Conservation (phyloP, 2,888 invertebrate species). For the Raillietiella orientalis region DNA sequence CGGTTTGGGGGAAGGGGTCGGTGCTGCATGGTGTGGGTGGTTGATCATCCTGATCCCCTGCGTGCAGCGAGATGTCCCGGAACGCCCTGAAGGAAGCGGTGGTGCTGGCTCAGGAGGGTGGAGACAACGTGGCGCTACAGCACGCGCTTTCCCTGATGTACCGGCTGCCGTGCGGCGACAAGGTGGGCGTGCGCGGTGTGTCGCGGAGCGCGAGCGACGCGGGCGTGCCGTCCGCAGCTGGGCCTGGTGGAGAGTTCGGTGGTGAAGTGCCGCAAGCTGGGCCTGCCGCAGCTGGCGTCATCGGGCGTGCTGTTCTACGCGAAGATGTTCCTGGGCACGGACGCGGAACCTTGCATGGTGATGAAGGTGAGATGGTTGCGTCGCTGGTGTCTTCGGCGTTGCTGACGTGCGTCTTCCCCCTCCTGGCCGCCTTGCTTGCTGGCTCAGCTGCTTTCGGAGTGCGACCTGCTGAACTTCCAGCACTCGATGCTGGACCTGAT, state of each 20-base stretch:
- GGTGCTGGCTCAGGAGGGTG: conserved; percentile 53
- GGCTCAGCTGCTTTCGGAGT: conserved; percentile 42
- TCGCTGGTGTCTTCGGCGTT: conserved; percentile 3
- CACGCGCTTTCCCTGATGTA: conserved; percentile 53
- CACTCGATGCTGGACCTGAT: conserved; percentile 48
- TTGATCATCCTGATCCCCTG: conserved; percentile 4
- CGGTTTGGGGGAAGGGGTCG: too few relatives aligned
- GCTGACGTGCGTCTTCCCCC: conserved; percentile 2
- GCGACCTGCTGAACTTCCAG: conserved; percentile 53
- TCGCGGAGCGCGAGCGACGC: too few relatives aligned
- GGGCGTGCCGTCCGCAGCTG: neutral
- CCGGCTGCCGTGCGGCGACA: conserved; percentile 10
- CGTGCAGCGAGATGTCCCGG: conserved; percentile 32
- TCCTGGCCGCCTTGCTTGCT: conserved; percentile 12
- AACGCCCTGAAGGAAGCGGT: conserved; percentile 57
- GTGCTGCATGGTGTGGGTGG: too few relatives aligned
- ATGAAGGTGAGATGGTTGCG: conserved; percentile 20
- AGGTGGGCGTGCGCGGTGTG: too few relatives aligned
- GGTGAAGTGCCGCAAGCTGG: conserved; percentile 28
- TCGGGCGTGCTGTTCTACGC: conserved; percentile 40
- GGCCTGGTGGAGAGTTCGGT: conserved; percentile 28
- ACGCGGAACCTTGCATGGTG: conserved; percentile 27
- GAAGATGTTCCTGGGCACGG: conserved; percentile 34
- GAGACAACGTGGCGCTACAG: conserved; percentile 51
- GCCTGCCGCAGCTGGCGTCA: conserved; percentile 32